These are phyloP conservation scores for Emydura subglobosa DNA, from an alignment of 2,113 vertebrate species.

Conservation along the genomic window DNA sequence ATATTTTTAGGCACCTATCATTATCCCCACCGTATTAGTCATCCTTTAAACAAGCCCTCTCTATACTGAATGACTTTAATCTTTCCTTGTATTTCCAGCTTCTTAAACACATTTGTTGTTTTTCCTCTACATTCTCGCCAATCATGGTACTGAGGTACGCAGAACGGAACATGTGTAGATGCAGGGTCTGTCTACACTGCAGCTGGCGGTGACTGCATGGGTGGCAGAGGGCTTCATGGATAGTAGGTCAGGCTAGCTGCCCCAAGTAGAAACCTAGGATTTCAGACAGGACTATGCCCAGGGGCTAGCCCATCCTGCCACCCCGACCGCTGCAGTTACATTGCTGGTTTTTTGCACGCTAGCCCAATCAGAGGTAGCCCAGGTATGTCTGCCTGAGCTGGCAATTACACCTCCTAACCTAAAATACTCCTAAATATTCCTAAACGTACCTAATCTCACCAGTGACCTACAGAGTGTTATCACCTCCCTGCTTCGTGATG, in stretches of 20 bases:
- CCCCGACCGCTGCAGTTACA: neutral
- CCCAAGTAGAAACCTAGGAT: neutral
- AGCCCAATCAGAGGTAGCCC: neutral
- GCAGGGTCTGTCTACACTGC: neutral
- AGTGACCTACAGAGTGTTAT: neutral
- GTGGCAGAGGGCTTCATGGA: no score
- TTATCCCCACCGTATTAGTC: neutral
- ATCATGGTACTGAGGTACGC: neutral
- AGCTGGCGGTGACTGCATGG: no score
- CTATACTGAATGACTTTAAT: neutral
- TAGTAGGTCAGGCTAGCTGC: no score
- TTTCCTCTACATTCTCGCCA: neutral
- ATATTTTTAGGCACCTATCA: neutral
- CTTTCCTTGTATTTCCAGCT: accelerated
- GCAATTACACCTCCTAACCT: neutral
- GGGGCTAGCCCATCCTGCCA: neutral
- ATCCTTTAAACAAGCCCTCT: neutral
- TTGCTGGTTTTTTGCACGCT: neutral
- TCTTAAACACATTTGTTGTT: neutral
- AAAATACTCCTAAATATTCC: no score
- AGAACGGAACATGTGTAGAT: neutral
- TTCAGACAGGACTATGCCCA: no score
- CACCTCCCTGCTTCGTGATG: neutral
- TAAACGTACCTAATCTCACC: no score
- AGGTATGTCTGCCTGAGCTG: neutral